Percentiles rank a stretch among this genome's conserved stretches.
phyloP scores from a whole-genome alignment of 2,888 invertebrate genomes.

The Ditylenchus weischeri region DNA sequence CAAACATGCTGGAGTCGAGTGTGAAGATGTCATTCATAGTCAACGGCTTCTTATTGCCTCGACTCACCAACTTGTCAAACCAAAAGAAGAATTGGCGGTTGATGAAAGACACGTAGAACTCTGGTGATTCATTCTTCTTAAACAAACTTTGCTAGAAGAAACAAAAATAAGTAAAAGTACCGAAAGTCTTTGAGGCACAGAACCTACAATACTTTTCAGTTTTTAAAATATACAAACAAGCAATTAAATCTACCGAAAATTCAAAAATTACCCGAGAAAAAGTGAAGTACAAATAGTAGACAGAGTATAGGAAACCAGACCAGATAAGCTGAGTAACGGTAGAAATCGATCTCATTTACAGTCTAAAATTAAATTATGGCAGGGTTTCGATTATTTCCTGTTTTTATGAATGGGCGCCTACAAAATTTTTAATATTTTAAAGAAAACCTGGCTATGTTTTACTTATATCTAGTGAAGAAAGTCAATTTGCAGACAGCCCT shows the following conservation, averaged over 20 bases:
- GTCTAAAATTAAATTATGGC: slow-evolving; percentile 35
- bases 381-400: too few species aligned
- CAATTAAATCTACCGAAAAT: slow-evolving; percentile 1
- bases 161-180: background rate
- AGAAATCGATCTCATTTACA: slow-evolving; percentile 43
- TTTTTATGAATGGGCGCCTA: too few species aligned
- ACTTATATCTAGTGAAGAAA: too few species aligned
- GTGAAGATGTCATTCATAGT: slow-evolving; percentile 48
- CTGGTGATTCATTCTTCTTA: slow-evolving; percentile 39
- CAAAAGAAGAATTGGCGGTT: slow-evolving; percentile 49
- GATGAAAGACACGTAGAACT: slow-evolving; percentile 49
- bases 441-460: too few species aligned
- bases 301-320: slow-evolving; percentile 51
- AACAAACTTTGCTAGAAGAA: background rate
- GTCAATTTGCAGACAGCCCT: too few species aligned
- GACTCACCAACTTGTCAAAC: slow-evolving; percentile 44
- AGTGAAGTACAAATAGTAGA: slow-evolving; percentile 44
- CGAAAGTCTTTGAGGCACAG: background rate
- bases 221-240: background rate
- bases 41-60: slow-evolving; percentile 45
- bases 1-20: slow-evolving; percentile 42
- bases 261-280: slow-evolving; percentile 41
- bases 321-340: slow-evolving; percentile 47
- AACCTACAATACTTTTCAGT: too few species aligned
- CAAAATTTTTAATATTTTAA: too few species aligned